Conservation (phyloP, 2,888 invertebrate genomes). For the Euspilapteryx auroguttella region DNA sequence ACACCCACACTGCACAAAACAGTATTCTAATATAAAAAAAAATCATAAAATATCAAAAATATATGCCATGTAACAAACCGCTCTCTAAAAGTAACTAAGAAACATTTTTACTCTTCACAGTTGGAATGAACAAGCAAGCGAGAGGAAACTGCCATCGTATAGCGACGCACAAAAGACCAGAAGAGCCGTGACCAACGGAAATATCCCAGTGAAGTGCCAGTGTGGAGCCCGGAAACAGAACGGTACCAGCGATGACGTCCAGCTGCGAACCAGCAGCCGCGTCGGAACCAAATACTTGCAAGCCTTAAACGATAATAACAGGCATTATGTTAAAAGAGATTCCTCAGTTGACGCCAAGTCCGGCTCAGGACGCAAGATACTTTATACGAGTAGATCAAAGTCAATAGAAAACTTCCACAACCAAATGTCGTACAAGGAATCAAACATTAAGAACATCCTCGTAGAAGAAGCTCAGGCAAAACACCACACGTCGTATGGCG, state of each 20-base stretch:
- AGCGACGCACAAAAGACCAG: constrained; percentile 60
- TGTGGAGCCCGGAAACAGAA: constrained; percentile 45
- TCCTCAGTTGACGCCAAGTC: constrained; percentile 37
- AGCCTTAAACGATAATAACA: constrained; percentile 26
- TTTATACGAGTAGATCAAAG: constrained; percentile 40
- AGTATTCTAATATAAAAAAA: background rate
- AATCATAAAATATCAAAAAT: no score
- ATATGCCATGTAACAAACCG: no score
- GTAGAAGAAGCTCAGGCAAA: constrained; percentile 35
- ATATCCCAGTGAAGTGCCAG: constrained; percentile 30
- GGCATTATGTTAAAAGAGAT: constrained; percentile 38
- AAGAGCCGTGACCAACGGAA: constrained; percentile 44
- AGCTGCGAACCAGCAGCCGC: constrained; percentile 40
- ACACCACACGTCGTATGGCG: constrained; percentile 51
- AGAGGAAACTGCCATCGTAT: constrained; percentile 52
- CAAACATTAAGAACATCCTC: constrained; percentile 22
- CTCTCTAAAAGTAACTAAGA: no score
- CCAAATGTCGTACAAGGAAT: constrained; percentile 22
- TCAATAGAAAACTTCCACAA: constrained; percentile 53
- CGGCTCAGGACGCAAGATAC: constrained; percentile 21
- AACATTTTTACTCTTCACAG: constrained; percentile 16
- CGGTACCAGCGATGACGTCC: constrained; percentile 30
- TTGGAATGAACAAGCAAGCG: constrained; percentile 59
- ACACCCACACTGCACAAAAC: background rate
- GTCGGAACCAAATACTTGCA: constrained; percentile 52